Conservation (phyloP, 92 coral and sea anemone genomes). For the Porites lobata region DNA sequence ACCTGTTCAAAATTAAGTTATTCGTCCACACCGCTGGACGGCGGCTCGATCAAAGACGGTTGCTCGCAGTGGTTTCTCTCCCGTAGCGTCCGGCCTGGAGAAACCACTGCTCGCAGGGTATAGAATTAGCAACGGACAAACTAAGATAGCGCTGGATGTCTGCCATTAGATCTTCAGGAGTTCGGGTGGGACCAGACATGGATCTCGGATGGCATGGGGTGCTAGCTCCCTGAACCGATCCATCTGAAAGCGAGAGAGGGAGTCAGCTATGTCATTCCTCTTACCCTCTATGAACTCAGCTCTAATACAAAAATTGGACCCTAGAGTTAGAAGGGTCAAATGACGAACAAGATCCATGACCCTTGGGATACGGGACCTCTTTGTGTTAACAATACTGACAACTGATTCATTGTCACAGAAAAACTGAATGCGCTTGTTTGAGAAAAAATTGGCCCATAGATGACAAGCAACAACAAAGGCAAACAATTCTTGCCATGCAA, state of each 20-base stretch:
- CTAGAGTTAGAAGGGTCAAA: slow-evolving; percentile 52
- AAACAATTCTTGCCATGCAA: slow-evolving; percentile 77
- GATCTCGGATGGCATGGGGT: slow-evolving; percentile 46
- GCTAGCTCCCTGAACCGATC: slow-evolving; percentile 59
- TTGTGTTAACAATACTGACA: slow-evolving; percentile 60
- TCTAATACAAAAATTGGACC: slow-evolving; percentile 51
- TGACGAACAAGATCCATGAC: slow-evolving; percentile 67
- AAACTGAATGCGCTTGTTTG: slow-evolving; percentile 52
- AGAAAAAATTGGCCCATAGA: slow-evolving; percentile 46
- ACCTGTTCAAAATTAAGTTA: no score
- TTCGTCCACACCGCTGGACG: no score
- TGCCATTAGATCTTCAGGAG: slow-evolving; percentile 37
- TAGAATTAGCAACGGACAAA: no score
- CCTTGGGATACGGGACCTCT: slow-evolving; percentile 66
- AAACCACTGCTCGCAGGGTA: no score
- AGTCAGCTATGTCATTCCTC: slow-evolving; percentile 60
- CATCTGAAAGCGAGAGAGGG: slow-evolving; percentile 68
- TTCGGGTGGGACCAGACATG: slow-evolving; percentile 35
- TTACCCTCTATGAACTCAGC: slow-evolving; percentile 67
- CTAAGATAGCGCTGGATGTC: no score
- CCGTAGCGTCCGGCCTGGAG: no score
- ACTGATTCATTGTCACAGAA: slow-evolving; percentile 66
- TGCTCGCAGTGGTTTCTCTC: no score
- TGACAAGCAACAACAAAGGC: slow-evolving; percentile 71
- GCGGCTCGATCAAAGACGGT: no score